Conservation (phyloP, 2,113 vertebrate genomes). For the Saguinus midas region DNA sequence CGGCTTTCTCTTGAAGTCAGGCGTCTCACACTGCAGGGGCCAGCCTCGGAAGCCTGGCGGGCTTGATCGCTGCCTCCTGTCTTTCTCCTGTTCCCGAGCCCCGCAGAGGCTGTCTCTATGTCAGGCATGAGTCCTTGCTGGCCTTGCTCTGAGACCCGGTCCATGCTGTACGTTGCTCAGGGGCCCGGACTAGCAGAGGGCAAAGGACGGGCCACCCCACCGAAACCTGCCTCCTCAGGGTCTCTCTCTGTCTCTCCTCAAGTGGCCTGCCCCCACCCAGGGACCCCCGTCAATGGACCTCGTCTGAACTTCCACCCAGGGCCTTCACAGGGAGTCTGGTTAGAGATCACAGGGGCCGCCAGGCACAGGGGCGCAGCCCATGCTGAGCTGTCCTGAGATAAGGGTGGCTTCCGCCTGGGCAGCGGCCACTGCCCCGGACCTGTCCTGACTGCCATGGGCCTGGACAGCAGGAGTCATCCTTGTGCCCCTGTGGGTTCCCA, state of each 20-base stretch:
- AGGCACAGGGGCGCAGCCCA: rapidly evolving
- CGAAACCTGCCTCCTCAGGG: neutral
- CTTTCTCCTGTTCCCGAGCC: neutral
- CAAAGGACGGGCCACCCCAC: neutral
- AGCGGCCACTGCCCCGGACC: neutral
- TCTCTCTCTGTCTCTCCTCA: neutral
- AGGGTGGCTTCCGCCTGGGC: neutral
- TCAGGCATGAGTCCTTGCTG: neutral
- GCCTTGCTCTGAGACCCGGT: neutral
- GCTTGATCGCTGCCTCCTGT: neutral
- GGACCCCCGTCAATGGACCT: neutral
- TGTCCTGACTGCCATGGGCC: neutral
- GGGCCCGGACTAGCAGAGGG: neutral
- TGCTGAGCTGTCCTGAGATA: neutral
- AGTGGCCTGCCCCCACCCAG: neutral
- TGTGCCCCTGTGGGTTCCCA: neutral
- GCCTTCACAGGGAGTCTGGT: neutral
- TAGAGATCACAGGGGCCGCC: neutral
- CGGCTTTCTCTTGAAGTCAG: neutral
- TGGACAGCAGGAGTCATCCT: too few species aligned
- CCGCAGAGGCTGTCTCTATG: neutral
- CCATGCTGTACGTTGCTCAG: too few species aligned
- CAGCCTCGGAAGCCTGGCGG: neutral
- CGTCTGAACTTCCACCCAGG: neutral
- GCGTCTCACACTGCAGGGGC: neutral